A percentile compares a stretch with the other conserved stretches of the same genome.
Conservation (phyloP, 2,797 vertebrate genomes). For the Acipenser ruthenus region DNA sequence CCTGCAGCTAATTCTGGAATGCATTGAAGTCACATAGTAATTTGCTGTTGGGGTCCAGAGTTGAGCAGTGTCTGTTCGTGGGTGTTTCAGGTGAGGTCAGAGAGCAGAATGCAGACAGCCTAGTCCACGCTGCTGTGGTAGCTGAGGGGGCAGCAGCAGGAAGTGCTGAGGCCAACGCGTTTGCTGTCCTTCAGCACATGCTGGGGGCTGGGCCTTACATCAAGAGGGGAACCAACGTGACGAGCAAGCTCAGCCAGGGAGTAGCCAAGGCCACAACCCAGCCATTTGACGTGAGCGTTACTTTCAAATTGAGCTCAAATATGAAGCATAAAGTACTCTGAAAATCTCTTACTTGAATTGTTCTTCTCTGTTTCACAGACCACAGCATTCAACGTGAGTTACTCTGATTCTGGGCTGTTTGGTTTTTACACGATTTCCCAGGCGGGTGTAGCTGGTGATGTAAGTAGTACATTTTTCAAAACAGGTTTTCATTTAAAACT, state of each 20-base stretch:
- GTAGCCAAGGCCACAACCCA: conserved; percentile 65
- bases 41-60: too few relatives aligned
- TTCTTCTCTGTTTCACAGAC: conserved; percentile 51
- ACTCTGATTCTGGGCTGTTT: conserved; percentile 90
- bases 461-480: conserved; percentile 46
- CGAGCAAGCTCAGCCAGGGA: conserved; percentile 67
- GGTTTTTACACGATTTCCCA: conserved; percentile 84
- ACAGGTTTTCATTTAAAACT: too few relatives aligned
- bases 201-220: conserved; percentile 79
- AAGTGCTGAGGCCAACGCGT: conserved; percentile 68
- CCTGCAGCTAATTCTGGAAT: not conserved
- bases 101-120: conserved; percentile 48
- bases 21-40: not conserved
- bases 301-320: too few relatives aligned
- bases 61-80: not conserved
- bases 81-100: conserved; percentile 72
- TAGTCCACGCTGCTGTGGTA: conserved; percentile 80
- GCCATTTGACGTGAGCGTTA: conserved; percentile 81
- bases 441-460: conserved; percentile 59
- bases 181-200: conserved; percentile 82
- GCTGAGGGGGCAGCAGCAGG: conserved; percentile 63
- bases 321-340: too few relatives aligned
- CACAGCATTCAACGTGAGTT: conserved; percentile 77
- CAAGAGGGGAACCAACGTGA: conserved; percentile 73
- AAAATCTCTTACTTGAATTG: not conserved